Evolutionary conservation across 2,888 invertebrate species (phyloP).

Genomic region (Cheilosia grossa): DNA sequence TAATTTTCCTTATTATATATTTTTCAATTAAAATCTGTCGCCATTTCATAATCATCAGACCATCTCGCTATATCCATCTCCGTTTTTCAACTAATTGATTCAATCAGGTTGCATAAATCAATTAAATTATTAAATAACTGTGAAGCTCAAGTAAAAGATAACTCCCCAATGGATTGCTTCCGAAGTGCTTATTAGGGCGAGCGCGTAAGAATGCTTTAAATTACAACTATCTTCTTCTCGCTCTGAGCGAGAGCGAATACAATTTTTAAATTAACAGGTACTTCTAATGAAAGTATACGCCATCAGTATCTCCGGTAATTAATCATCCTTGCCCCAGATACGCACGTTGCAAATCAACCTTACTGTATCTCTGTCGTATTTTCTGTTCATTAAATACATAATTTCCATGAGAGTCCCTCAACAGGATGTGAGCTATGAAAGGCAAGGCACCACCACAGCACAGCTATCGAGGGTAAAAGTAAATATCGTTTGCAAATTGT

Average conservation of each 20-base stretch:
- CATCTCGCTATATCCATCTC: not conserved
- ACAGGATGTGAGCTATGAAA: not conserved
- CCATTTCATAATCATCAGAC: not conserved
- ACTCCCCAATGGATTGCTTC: not conserved
- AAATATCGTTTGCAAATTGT: not conserved
- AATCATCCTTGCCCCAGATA: not conserved
- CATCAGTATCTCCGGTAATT: slow-evolving; percentile 1
- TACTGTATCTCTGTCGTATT: not conserved
- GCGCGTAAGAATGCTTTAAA: not conserved
- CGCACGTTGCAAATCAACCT: not conserved
- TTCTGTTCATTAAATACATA: slow-evolving; percentile 8
- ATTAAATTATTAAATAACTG: slow-evolving; percentile 1
- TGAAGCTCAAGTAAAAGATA: not conserved
- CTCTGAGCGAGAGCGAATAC: not conserved
- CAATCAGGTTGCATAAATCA: not conserved
- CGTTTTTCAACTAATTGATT: not conserved
- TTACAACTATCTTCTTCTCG: not conserved
- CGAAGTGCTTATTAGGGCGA: not conserved
- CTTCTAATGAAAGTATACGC: not conserved
- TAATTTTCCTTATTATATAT: not conserved
- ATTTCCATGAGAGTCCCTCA: not conserved
- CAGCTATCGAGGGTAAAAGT: not conserved
- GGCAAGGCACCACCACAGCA: not conserved
- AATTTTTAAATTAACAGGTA: not conserved
- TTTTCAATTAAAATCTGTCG: not conserved